Percentiles rank a stretch among this genome's conserved stretches.
Evolutionary conservation across 2,888 invertebrate species (phyloP).

Genomic region (Erebia ligea): DNA sequence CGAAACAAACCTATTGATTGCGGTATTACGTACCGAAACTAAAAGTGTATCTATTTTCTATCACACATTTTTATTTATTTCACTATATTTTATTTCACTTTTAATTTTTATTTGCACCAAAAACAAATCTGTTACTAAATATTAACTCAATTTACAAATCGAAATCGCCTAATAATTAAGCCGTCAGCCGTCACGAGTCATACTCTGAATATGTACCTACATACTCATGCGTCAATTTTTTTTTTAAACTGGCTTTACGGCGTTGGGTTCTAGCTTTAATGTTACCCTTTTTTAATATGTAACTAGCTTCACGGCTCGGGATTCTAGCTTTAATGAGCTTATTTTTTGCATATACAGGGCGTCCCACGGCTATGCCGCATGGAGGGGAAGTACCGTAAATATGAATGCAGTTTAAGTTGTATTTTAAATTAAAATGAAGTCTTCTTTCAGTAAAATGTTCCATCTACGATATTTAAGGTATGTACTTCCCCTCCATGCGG

Average conservation of each 20-base stretch:
- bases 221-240: background rate
- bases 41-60: conserved; percentile 32
- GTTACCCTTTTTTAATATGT: too few species aligned
- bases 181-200: conserved; percentile 45
- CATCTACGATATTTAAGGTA: too few species aligned
- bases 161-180: conserved; percentile 41
- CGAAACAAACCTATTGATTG: conserved; percentile 20
- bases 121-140: conserved; percentile 40
- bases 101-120: conserved; percentile 31
- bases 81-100: conserved; percentile 15
- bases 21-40: conserved; percentile 41
- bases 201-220: too few species aligned
- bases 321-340: too few species aligned
- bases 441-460: too few species aligned
- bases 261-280: background rate
- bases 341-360: too few species aligned
- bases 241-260: background rate
- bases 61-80: conserved; percentile 18
- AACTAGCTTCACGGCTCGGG: too few species aligned
- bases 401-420: too few species aligned
- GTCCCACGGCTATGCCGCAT: too few species aligned
- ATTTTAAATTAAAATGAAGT: too few species aligned
- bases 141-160: conserved; percentile 16
- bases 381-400: too few species aligned
- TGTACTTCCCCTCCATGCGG: too few species aligned